A percentile compares a stretch with the other conserved stretches of the same genome.
phyloP scores from a whole-genome alignment of 2,797 vertebrate genomes.

The Sphaeramia orbicularis region DNA sequence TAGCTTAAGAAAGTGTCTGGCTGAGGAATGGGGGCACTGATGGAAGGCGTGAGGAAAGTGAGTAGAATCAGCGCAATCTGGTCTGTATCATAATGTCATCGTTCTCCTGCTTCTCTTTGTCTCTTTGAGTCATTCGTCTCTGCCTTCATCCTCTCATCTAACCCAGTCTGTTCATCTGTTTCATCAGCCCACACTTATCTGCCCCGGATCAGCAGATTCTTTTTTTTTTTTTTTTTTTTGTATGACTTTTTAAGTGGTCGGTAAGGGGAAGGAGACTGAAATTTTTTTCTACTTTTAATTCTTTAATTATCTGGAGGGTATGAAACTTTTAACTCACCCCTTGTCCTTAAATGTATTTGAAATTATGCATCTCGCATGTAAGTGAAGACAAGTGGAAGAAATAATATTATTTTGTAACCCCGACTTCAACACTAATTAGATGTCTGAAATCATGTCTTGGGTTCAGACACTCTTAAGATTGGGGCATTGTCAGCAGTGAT shows the following conservation, averaged over 20 bases:
- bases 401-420: background rate
- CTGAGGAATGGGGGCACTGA: constrained; percentile 83
- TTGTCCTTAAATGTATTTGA: background rate
- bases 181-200: constrained; percentile 43
- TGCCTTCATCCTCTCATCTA: constrained; percentile 20
- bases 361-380: background rate
- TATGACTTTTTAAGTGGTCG: constrained; percentile 38
- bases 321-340: background rate
- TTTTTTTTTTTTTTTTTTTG: constrained; percentile 33
- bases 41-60: constrained; percentile 69
- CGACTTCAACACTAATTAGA: no score
- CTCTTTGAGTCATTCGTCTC: constrained; percentile 30
- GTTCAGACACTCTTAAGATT: no score
- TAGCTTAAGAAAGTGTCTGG: constrained; percentile 85
- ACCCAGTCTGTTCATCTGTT: constrained; percentile 47
- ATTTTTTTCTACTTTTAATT: constrained; percentile 28
- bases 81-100: constrained; percentile 74
- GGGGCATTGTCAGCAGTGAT: no score
- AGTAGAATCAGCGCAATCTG: constrained; percentile 83
- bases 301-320: constrained; percentile 30
- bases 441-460: no score
- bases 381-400: no score
- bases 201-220: constrained; percentile 26
- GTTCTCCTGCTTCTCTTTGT: constrained; percentile 48
- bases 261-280: constrained; percentile 23